phyloP scores from a whole-genome alignment of 92 coral and sea anemone species.

The Porites rus region DNA sequence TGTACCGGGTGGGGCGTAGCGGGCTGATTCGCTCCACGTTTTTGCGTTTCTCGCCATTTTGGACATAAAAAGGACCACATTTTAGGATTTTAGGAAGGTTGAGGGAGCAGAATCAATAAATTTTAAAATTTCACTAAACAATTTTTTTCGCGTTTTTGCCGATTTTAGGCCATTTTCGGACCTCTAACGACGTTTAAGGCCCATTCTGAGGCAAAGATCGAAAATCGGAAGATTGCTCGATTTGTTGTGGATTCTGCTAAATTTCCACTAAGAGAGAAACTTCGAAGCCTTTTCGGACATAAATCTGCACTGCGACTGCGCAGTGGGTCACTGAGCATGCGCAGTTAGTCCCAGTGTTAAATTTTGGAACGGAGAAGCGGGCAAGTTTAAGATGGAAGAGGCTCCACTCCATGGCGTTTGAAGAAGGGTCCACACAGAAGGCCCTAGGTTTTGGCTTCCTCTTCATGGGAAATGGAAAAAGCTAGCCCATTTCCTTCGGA shows the following conservation, averaged over 20 bases:
- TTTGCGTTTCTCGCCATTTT: conserved; percentile 98
- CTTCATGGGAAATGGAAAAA: conserved; percentile 97
- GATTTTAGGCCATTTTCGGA: conserved; percentile 65
- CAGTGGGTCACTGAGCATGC: conserved; percentile 97
- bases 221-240: conserved; percentile 98
- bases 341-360: conserved; percentile 89
- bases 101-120: conserved; percentile 68
- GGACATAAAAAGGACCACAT: conserved; percentile 84
- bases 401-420: conserved; percentile 80
- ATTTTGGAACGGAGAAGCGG: conserved; percentile 91
- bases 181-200: conserved; percentile 55
- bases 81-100: conserved; percentile 77
- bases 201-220: conserved; percentile 82
- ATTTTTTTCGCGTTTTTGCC: conserved; percentile 59
- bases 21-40: conserved; percentile 81
- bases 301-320: conserved; percentile 92
- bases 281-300: conserved; percentile 76
- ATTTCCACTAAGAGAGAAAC: conserved; percentile 85
- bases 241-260: conserved; percentile 82
- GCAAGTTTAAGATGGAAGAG: conserved; percentile 97
- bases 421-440: conserved; percentile 74
- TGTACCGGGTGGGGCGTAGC: conserved; percentile 98
- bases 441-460: conserved; percentile 71
- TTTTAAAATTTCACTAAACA: conserved; percentile 60
- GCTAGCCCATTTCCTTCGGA: conserved; percentile 81